Conservation (phyloP, 2,888 invertebrate genomes). For the Lithophane ornitopus region DNA sequence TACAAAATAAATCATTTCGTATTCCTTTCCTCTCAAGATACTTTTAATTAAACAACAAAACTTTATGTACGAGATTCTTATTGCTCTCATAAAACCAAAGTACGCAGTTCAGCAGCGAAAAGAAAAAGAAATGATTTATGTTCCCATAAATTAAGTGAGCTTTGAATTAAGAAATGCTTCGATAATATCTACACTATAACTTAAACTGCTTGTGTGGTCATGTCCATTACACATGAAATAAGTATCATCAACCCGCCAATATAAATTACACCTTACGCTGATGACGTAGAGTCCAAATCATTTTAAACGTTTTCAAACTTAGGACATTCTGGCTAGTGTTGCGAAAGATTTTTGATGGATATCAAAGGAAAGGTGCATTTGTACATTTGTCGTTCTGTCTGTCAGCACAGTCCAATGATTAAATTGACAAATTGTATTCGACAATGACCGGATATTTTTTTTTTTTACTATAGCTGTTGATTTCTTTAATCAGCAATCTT, state of each 20-base stretch:
- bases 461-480: slow-evolving; percentile 2
- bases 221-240: background rate
- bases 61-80: slow-evolving; percentile 41
- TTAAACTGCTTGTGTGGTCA: slow-evolving; percentile 29
- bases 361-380: slow-evolving; percentile 44
- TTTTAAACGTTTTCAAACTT: background rate
- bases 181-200: slow-evolving; percentile 55
- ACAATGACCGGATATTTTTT: slow-evolving; percentile 6
- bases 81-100: slow-evolving; percentile 62
- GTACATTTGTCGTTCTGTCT: slow-evolving; percentile 28
- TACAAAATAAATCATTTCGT: slow-evolving; percentile 39
- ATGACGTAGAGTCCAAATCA: background rate
- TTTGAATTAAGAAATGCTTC: slow-evolving; percentile 65
- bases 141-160: slow-evolving; percentile 60
- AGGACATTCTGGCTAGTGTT: background rate
- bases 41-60: slow-evolving; percentile 57
- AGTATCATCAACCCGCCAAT: background rate
- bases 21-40: slow-evolving; percentile 28
- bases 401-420: slow-evolving; percentile 17
- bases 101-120: slow-evolving; percentile 44
- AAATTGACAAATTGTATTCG: slow-evolving; percentile 18
- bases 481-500: slow-evolving; percentile 11
- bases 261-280: background rate
- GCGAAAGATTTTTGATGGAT: slow-evolving; percentile 18
- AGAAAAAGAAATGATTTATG: slow-evolving; percentile 63